Evolutionary conservation across 2,888 invertebrate species (phyloP).

Genomic region (Acanthosepion lycidas): DNA sequence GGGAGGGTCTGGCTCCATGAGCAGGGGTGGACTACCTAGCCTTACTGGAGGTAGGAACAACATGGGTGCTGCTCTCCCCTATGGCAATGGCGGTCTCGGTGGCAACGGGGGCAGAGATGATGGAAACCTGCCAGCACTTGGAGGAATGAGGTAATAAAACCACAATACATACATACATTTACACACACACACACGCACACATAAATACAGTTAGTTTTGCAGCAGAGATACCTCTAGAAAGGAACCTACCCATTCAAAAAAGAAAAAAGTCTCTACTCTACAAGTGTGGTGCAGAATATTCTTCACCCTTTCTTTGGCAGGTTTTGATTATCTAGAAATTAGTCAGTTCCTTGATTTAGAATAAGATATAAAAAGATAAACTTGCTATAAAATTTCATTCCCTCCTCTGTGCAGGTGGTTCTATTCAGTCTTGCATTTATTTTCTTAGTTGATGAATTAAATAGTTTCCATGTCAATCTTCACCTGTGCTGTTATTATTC

Average conservation of each 20-base stretch:
- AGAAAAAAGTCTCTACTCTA: neutral
- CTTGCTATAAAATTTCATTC: neutral
- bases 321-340: neutral
- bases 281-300: neutral
- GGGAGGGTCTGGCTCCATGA: constrained; percentile 47
- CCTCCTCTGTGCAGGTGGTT: neutral
- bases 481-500: constrained; percentile 6
- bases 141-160: constrained; percentile 43
- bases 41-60: constrained; percentile 46
- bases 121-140: constrained; percentile 41
- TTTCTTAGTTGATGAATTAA: neutral
- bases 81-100: constrained; percentile 54
- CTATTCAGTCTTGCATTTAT: neutral
- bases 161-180: neutral
- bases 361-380: neutral
- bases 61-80: constrained; percentile 18
- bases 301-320: neutral
- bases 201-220: neutral
- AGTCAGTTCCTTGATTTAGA: neutral
- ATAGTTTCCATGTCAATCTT: neutral
- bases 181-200: too few relatives aligned
- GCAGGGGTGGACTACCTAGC: constrained; percentile 47
- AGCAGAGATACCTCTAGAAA: constrained; percentile 45
- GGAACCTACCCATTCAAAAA: constrained; percentile 36
- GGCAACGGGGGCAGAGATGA: constrained; percentile 48